phyloP scores from a whole-genome alignment of 2,797 vertebrate genomes.

The Phyllotis vaccarum region DNA sequence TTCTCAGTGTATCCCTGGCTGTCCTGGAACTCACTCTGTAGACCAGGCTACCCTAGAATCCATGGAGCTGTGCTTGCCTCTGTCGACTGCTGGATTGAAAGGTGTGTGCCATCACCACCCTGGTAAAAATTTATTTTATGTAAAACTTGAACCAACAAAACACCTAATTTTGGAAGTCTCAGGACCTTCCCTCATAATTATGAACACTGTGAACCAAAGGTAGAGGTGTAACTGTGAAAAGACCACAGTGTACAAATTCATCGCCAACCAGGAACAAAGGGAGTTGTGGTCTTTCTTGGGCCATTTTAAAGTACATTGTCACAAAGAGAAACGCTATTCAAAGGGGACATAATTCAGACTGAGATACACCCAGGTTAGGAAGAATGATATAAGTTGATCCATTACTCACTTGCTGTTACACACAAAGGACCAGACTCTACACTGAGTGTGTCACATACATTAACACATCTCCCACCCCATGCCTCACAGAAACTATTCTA shows the following conservation, averaged over 20 bases:
- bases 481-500: neutral
- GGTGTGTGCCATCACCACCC: neutral
- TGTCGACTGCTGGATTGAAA: neutral
- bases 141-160: slow-evolving; percentile 23
- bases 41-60: neutral
- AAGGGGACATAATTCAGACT: neutral
- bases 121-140: neutral
- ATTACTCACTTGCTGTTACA: neutral
- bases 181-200: neutral
- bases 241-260: neutral
- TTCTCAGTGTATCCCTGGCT: neutral
- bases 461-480: neutral
- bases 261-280: neutral
- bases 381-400: neutral
- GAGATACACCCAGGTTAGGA: neutral
- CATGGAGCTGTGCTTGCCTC: neutral
- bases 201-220: neutral
- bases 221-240: neutral
- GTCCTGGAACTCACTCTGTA: neutral
- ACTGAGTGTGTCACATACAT: neutral
- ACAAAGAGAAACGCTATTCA: neutral
- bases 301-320: neutral
- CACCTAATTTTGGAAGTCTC: slow-evolving; percentile 40
- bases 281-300: neutral
- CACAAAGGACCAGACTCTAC: neutral